These are phyloP conservation scores for Leptinotarsa tumamoca DNA, from an alignment of 2,888 invertebrate species.

Conservation along the genomic window DNA sequence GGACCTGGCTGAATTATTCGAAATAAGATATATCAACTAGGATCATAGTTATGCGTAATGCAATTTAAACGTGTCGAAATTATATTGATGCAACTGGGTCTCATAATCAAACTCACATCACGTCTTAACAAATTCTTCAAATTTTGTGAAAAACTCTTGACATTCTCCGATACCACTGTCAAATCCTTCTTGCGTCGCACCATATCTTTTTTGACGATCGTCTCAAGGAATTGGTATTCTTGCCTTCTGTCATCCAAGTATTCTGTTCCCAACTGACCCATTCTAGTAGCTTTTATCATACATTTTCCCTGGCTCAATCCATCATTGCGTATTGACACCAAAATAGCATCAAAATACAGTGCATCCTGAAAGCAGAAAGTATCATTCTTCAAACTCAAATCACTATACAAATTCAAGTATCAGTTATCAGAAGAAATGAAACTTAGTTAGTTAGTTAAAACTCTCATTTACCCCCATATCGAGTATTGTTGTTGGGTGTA, in stretches of 20 bases:
- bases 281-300: constrained; percentile 73
- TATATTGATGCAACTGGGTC: no score
- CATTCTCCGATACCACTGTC: constrained; percentile 66
- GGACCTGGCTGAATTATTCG: no score
- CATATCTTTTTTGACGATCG: constrained; percentile 74
- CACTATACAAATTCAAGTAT: no score
- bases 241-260: constrained; percentile 74
- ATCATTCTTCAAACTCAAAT: no score
- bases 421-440: no score
- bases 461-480: no score
- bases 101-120: constrained; percentile 60
- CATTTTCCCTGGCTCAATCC: constrained; percentile 73
- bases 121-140: constrained; percentile 66
- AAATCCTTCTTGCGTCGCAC: constrained; percentile 72
- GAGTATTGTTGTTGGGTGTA: no score
- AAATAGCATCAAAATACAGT: constrained; percentile 73
- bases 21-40: no score
- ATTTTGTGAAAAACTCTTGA: constrained; percentile 64
- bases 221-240: constrained; percentile 72
- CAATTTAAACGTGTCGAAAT: no score
- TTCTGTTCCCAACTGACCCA: constrained; percentile 77
- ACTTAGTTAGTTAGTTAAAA: no score
- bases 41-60: no score
- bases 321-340: constrained; percentile 72
- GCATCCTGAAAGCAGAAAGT: constrained; percentile 69